A percentile compares a stretch with the other conserved stretches of the same genome.
These are phyloP conservation scores for Fulica atra DNA, from an alignment of 2,113 vertebrate genomes.

Conservation along the genomic window DNA sequence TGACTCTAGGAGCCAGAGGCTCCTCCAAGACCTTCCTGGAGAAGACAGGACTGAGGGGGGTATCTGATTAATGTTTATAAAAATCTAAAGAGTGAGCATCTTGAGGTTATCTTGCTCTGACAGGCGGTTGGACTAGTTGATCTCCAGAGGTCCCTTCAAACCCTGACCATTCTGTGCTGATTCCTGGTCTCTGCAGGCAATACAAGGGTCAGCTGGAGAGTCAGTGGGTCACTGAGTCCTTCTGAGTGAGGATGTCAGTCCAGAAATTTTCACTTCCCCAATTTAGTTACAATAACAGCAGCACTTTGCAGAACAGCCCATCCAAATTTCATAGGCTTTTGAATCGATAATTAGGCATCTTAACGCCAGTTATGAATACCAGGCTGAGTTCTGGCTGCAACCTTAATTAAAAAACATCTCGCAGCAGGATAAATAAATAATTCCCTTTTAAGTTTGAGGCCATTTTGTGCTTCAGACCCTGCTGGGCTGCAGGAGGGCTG, in stretches of 20 bases:
- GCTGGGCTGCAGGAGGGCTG: constrained; percentile 18
- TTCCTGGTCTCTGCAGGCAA: background rate
- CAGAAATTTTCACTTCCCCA: background rate
- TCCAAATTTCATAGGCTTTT: background rate
- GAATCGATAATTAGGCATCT: background rate
- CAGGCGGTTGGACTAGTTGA: too few relatives aligned
- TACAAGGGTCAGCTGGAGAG: accelerated
- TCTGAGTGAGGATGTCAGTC: accelerated
- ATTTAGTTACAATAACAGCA: background rate
- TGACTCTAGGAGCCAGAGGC: background rate
- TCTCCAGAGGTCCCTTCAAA: too few relatives aligned
- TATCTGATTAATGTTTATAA: too few relatives aligned
- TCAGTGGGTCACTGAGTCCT: background rate
- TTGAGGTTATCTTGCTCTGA: too few relatives aligned
- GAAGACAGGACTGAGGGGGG: too few relatives aligned
- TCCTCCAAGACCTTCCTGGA: background rate
- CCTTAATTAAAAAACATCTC: constrained; percentile 38
- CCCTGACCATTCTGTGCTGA: too few relatives aligned
- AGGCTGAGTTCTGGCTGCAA: constrained; percentile 9
- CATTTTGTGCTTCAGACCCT: constrained; percentile 10
- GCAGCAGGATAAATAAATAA: constrained; percentile 51
- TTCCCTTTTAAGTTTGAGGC: constrained; percentile 56
- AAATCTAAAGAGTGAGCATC: too few relatives aligned
- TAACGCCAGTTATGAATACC: background rate
- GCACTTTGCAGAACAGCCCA: constrained; percentile 4